A percentile compares a stretch with the other conserved stretches of the same genome.
phyloP scores from a whole-genome alignment of 2,113 vertebrate genomes.

The Gymnarchus niloticus region DNA sequence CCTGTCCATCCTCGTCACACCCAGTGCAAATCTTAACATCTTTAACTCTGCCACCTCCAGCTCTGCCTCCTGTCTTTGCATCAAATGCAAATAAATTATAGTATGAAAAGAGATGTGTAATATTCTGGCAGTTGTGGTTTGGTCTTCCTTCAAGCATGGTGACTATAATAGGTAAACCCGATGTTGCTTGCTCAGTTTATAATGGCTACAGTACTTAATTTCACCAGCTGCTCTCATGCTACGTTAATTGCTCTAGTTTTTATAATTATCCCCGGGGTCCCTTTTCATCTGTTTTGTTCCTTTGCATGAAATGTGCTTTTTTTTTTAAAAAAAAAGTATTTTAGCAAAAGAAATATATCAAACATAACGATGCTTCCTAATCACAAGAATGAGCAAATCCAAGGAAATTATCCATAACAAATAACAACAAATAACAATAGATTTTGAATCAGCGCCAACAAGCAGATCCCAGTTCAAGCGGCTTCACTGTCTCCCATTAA shows the following conservation, averaged over 20 bases:
- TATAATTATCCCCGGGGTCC: background rate
- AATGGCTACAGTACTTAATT: background rate
- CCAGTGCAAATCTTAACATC: no score
- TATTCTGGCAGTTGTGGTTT: background rate
- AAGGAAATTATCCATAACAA: background rate
- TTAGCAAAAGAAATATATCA: background rate
- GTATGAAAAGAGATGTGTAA: no score
- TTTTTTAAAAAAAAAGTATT: background rate
- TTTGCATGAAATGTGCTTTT: background rate
- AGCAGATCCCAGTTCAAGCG: background rate
- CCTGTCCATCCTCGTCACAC: no score
- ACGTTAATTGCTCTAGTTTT: background rate
- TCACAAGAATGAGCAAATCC: background rate
- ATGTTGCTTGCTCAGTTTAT: no score
- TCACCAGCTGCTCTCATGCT: background rate
- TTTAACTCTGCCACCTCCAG: no score
- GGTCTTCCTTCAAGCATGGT: no score
- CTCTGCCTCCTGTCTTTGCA: no score
- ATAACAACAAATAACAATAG: background rate
- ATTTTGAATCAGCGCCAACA: background rate
- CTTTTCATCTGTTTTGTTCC: constrained; percentile 4
- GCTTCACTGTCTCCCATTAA: background rate
- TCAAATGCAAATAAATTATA: no score
- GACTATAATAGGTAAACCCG: no score
- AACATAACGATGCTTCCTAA: background rate